Conservation (phyloP, 2,113 vertebrate genomes). For the Ceratotherium simum region DNA sequence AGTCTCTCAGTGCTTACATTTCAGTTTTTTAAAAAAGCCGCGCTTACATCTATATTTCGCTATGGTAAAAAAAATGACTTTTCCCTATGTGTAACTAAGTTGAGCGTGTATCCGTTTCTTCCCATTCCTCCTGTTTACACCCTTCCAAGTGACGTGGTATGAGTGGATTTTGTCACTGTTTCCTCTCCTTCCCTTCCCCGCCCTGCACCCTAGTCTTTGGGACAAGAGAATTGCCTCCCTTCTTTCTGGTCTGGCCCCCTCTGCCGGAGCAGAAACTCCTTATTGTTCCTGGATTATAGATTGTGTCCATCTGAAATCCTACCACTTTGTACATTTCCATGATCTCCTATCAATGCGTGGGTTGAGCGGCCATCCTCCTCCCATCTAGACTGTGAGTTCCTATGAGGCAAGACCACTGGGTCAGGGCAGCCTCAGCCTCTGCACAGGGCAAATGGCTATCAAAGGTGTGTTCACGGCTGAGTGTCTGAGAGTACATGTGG, state of each 20-base stretch:
- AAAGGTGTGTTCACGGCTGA: fast-evolving
- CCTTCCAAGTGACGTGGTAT: too few relatives aligned
- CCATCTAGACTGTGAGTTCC: fast-evolving
- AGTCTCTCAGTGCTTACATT: background rate
- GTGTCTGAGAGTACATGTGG: fast-evolving
- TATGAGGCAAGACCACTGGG: background rate
- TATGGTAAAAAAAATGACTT: background rate
- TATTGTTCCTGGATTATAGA: background rate
- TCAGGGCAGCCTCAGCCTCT: fast-evolving
- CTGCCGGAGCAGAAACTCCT: background rate
- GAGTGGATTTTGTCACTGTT: background rate
- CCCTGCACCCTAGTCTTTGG: fast-evolving
- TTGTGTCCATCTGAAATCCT: fast-evolving
- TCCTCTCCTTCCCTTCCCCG: fast-evolving
- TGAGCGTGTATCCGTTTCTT: fast-evolving
- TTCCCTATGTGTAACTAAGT: too few relatives aligned
- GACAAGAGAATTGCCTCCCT: fast-evolving
- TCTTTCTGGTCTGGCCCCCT: background rate
- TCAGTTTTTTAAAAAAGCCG: background rate
- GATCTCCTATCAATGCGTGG: fast-evolving
- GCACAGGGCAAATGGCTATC: background rate
- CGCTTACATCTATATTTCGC: background rate
- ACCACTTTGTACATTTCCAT: fast-evolving
- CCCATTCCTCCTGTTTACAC: fast-evolving
- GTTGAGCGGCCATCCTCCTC: fast-evolving